These are phyloP conservation scores for Malacosoma neustria DNA, from an alignment of 2,888 invertebrate species.

Conservation along the genomic window DNA sequence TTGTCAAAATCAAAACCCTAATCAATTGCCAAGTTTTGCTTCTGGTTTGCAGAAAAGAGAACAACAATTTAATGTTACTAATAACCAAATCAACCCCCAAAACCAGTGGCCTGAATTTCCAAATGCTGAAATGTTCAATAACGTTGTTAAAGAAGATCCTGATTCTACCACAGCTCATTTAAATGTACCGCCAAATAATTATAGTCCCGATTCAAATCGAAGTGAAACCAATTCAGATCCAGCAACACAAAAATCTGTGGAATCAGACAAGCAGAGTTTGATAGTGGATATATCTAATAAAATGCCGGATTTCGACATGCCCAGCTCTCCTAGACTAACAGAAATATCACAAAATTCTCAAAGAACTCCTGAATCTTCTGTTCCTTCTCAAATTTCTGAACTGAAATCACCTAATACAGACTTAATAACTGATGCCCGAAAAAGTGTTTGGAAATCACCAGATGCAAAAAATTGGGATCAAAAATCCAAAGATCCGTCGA, in stretches of 20 bases:
- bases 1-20: constrained; percentile 50
- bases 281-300: constrained; percentile 45
- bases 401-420: constrained; percentile 56
- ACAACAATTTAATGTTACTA: constrained; percentile 29
- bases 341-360: constrained; percentile 62
- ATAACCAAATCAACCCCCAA: constrained; percentile 31
- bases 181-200: constrained; percentile 61
- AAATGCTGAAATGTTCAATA: constrained; percentile 57
- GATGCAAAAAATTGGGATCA: constrained; percentile 63
- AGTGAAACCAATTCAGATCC: constrained; percentile 64
- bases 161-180: constrained; percentile 82
- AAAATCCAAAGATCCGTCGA: constrained; percentile 48
- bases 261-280: constrained; percentile 42
- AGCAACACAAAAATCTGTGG: constrained; percentile 36
- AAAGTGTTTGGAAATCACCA: constrained; percentile 65
- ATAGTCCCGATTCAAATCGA: constrained; percentile 65
- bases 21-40: constrained; percentile 61
- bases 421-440: constrained; percentile 38
- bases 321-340: constrained; percentile 55
- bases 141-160: constrained; percentile 82
- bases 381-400: constrained; percentile 47
- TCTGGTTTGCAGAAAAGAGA: constrained; percentile 58
- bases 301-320: constrained; percentile 61
- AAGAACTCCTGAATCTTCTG: constrained; percentile 53
- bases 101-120: constrained; percentile 66